Evolutionary conservation across 2,888 invertebrate species (phyloP).

Genomic region (Noctua janthe): DNA sequence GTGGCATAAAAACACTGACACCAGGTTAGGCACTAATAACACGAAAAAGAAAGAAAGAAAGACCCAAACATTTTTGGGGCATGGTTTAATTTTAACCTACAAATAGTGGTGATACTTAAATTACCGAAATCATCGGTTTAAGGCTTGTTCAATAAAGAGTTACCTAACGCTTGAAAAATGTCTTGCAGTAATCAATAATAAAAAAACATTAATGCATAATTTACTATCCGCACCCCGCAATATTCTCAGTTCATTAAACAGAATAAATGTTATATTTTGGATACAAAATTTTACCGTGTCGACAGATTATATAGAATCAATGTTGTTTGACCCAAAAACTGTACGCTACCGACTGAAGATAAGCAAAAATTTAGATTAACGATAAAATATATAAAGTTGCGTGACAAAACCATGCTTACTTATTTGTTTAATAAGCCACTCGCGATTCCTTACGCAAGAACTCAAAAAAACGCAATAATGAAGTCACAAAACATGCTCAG

Average conservation of each 20-base stretch:
- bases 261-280: constrained; percentile 17
- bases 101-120: not conserved
- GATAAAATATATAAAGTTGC: constrained; percentile 61
- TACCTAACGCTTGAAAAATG: not conserved
- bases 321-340: constrained; percentile 63
- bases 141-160: not conserved
- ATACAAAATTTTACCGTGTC: constrained; percentile 20
- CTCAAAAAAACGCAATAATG: constrained; percentile 32
- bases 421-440: constrained; percentile 53
- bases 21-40: not conserved
- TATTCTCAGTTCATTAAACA: constrained; percentile 22
- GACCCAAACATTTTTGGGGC: not conserved
- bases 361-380: constrained; percentile 58
- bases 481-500: constrained; percentile 44
- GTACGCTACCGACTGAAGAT: constrained; percentile 52
- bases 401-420: constrained; percentile 55
- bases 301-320: constrained; percentile 52
- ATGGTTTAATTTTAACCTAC: not conserved
- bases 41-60: not conserved
- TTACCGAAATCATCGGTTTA: not conserved
- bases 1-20: too few species aligned
- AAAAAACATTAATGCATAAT: constrained; percentile 16
- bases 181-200: not conserved
- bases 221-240: not conserved
- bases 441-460: constrained; percentile 27